Percentiles rank a stretch among this genome's conserved stretches.
phyloP scores from a whole-genome alignment of 2,888 invertebrate species.

The Plemyria rubiginata region DNA sequence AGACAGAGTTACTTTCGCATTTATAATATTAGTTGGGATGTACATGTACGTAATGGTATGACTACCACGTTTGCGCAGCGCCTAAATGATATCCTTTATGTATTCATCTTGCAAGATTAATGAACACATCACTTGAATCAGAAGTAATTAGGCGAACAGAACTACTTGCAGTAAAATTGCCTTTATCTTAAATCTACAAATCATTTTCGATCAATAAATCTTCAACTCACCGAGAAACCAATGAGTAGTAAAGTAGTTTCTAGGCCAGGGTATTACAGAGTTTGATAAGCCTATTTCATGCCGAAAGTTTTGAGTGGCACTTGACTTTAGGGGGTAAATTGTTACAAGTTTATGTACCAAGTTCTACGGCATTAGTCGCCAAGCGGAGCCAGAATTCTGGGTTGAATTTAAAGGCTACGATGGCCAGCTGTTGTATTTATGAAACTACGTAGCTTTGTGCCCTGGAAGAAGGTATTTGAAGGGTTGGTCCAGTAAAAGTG shows the following conservation, averaged over 20 bases:
- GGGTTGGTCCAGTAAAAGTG: too few relatives aligned
- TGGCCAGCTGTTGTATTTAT: neutral
- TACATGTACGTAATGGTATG: too few relatives aligned
- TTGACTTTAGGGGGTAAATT: conserved; percentile 33
- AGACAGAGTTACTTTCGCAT: too few relatives aligned
- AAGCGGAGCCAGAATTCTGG: neutral
- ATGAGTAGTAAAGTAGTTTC: conserved; percentile 26
- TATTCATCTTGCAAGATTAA: conserved; percentile 3
- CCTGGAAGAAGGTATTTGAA: too few relatives aligned
- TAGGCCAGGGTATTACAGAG: conserved; percentile 16
- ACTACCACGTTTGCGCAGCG: too few relatives aligned
- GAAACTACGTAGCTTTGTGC: too few relatives aligned
- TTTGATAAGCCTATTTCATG: conserved; percentile 29
- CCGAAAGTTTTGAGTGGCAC: conserved; percentile 36
- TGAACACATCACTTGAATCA: neutral
- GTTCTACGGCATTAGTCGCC: conserved; percentile 11
- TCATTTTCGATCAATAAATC: conserved; percentile 23
- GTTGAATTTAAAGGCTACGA: neutral
- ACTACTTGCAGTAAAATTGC: conserved; percentile 3
- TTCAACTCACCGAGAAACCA: conserved; percentile 12
- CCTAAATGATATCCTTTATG: neutral
- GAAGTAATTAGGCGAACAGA: conserved; percentile 6
- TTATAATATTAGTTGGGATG: too few relatives aligned
- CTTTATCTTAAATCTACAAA: conserved; percentile 21
- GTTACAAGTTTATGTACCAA: conserved; percentile 32